Percentiles rank a stretch among this genome's conserved stretches.
phyloP scores from a whole-genome alignment of 1,140 invertebrate species.

The Catajapyx aquilonaris region DNA sequence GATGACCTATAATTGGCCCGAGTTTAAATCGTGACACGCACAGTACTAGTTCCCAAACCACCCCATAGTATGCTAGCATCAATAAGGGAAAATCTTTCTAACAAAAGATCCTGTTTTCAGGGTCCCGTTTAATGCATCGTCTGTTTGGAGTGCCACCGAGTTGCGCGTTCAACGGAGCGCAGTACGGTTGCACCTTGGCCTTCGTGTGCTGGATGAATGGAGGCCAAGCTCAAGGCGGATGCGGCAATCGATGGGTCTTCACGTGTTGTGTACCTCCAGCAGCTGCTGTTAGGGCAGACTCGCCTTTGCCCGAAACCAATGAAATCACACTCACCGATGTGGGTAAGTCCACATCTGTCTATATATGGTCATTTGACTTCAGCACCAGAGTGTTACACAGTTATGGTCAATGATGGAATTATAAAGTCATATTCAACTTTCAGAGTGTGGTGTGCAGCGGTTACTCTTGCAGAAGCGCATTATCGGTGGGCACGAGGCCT shows the following conservation, averaged over 20 bases:
- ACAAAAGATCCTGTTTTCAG: no score
- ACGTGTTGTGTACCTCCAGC: conserved; percentile 34
- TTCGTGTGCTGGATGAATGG: conserved; percentile 47
- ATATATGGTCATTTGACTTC: no score
- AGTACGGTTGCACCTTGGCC: conserved; percentile 37
- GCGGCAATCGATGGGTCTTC: conserved; percentile 40
- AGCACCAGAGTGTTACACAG: no score
- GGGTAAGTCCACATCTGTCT: no score
- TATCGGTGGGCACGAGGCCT: conserved; percentile 45
- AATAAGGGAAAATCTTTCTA: no score
- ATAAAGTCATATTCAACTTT: conserved; percentile 8
- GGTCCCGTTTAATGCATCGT: conserved; percentile 27
- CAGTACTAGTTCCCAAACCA: no score
- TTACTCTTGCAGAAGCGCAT: conserved; percentile 45
- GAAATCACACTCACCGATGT: conserved; percentile 8
- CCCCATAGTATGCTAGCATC: no score
- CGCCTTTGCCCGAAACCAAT: conserved; percentile 1
- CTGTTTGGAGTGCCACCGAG: conserved; percentile 34
- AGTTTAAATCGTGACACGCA: no score
- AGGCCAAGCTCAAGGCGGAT: conserved; percentile 33
- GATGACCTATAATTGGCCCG: no score
- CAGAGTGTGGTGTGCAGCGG: conserved; percentile 38
- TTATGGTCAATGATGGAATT: no score
- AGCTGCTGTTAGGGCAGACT: conserved; percentile 1
- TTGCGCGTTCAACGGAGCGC: conserved; percentile 29